Base-by-base conservation (phyloP, 2,888 invertebrate species). In the Orthonychiurus folsomi region DNA sequence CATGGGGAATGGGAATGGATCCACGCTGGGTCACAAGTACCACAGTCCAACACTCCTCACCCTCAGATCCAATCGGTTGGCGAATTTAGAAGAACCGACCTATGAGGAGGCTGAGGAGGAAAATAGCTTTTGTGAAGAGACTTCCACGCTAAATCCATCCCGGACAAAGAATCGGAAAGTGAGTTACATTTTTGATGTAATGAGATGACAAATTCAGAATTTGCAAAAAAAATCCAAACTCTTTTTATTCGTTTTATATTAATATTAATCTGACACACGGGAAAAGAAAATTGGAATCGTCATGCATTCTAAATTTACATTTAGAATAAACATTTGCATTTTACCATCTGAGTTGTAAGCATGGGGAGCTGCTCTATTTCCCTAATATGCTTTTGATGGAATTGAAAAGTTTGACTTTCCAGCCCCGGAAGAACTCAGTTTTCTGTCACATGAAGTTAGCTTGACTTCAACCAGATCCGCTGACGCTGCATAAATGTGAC, bases 51-150 rank as follows among this genome's bases (percentile, higher is more conserved):
- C 65, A 1, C 66, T 66, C 21, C 62, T 71, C 58, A 71, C 68
- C 0, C 58, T 71, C 47, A 62, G 71, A 23, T 66, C 68, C n/a
- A 71, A 71, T 57, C 69, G 68, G 50, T 63, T 71, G 54, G 67
- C 68, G 26, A 66, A 66, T 20, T 28, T 60, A 23, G 60, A 63
- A 27, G 63, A 63, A 25, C 25, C 50, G 50, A 27, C 50, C 27
- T 28, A 9, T 15, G 37, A 37, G 37, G 55, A 24, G 55, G 25
- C 55, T 9, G 55, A 55, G n/a, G 24, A 55, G 3, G 20, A 55
- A 55, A 55, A 24, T 55, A 12, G 15, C 5, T n/a, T 56, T 56
- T 25, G 28, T 20, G 56, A 56, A 12, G 5, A 25, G 28, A 27
- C 28, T 56, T 56, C 56, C 23, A 3, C 25, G 3, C 5, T 21